Base-by-base conservation (phyloP, 2,113 vertebrate genomes). In the Aspiorhynchus laticeps region DNA sequence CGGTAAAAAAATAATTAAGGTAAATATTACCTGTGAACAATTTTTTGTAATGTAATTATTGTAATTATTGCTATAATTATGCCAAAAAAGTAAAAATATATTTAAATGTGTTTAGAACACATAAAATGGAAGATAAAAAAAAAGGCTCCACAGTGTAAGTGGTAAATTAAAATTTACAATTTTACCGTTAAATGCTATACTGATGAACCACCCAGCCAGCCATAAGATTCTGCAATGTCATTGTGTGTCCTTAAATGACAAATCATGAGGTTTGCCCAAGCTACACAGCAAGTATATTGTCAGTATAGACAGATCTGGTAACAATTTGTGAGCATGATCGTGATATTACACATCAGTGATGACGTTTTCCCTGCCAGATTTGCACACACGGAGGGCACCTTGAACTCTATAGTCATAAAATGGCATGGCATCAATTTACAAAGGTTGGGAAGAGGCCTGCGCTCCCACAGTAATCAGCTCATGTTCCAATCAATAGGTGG, bases 361-460 rank as follows among this genome's bases (percentile, higher is more conserved):
- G 80, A 77, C 26, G 33, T 84, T 89, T 33, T 51, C 75, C 5
- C 79, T 89, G 84, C 7, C 74, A 88, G 75, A 90, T 90, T 86
- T 88, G 84, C 86, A 86, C 79, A 89, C 86, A 86, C 7, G 26
- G 81, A 87, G 90, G 90, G 84, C 87, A 85, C 89, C 88, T 90
- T 88, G 69, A 90, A 89, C 90, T 88, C 53, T 83, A 75, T 43
- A 73, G 87, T 78, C 67, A 86, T 79, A 61, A 78, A 88, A 86
- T 85, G 53, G 91, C 89, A 88, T 46, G 88, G 87, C 74, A 84
- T 80, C 86, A 83, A 33, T 51, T 82, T 87, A 85, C 87, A 41
- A 28, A 81, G 75, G 61, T 63, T 59, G 53, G 79, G 84, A 71
- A 86, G 51, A 87, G 74, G 59, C 36, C 65, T 63, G 65, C 69